phyloP scores from a whole-genome alignment of 1,140 invertebrate species.

The Trachymyrmex septentrionalis region DNA sequence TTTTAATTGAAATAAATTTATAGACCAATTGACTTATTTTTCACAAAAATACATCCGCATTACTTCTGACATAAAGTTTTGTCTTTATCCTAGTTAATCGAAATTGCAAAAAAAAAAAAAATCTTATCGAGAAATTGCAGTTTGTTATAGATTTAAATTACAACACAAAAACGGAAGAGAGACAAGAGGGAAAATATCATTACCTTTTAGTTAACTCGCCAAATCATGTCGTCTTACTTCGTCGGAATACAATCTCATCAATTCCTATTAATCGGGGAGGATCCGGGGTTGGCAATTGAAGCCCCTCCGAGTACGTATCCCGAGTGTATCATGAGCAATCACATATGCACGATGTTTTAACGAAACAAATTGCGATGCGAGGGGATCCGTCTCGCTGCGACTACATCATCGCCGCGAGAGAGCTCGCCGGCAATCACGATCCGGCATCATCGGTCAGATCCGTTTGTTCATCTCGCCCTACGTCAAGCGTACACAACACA shows the following conservation, averaged over 20 bases:
- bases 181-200: background rate
- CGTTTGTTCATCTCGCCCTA: slow-evolving; percentile 75
- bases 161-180: background rate
- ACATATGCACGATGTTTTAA: slow-evolving; percentile 47
- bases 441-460: slow-evolving; percentile 71
- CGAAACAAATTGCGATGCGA: slow-evolving; percentile 68
- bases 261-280: slow-evolving; percentile 38
- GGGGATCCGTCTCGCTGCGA: slow-evolving; percentile 49
- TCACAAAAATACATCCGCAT: background rate
- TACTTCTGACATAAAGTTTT: background rate
- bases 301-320: slow-evolving; percentile 25
- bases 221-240: background rate
- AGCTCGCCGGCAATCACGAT: slow-evolving; percentile 43
- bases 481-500: slow-evolving; percentile 63
- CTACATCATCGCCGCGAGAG: slow-evolving; percentile 27
- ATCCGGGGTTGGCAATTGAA: slow-evolving; percentile 60
- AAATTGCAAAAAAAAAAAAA: no score
- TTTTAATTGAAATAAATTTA: background rate
- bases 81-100: background rate
- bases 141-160: background rate
- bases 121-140: background rate
- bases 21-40: background rate
- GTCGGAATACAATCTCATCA: slow-evolving; percentile 19
- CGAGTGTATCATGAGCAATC: slow-evolving; percentile 22
- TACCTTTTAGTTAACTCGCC: slow-evolving; percentile 4